Evolutionary conservation across 64 coral and sea anemone genomes (phyloP), one percentile per base, ranked within the genome.

Genomic region (Trachythela sp.): DNA sequence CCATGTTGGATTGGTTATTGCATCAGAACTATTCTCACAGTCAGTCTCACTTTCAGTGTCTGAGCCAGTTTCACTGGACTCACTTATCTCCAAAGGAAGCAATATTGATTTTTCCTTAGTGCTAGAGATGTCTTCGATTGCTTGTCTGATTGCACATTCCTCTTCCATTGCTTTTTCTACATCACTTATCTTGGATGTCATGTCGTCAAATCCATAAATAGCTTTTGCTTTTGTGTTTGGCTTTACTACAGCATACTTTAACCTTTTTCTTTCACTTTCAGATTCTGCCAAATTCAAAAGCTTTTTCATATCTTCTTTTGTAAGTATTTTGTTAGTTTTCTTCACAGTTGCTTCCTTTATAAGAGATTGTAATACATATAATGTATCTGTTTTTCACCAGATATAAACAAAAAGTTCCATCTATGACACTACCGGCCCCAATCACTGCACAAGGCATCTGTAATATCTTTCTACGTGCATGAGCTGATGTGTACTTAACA

Each of bases 111-210:
- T 39, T 43, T 85, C 84, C 27, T 85, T 85, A 41, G 45, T 85
- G 13, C 27, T 39, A 26, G 84, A 9, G 40, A 85, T 85, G 36
- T 85, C 45, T 48, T 85, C 39, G 29, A 85, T 85, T 45, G 84
- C 84, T 34, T 24, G 41, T 50, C 84, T 86, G 84, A 86, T 86
- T 48, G 84, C 42, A 86, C 48, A 17, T 34, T 36, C 84, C 48
- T 86, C 40, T 22, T 86, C 84, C 84, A 86, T 86, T 50, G 84
- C 84, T 86, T 86, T 30, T 39, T 86, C 84, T n/a, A 86, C 84
- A 48, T 49, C 49, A 22, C 49, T 86, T 86, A 49, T 86, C 34
- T 50, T 86, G n/a, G 30, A 20, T 45, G 27, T 50, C 48, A 86
- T 33, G 15, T 86, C 42, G 15, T 42, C 41, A 86, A 86, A 48